Evolutionary conservation across 2,797 vertebrate species (phyloP), one percentile per base, ranked within the genome.

Genomic region (Nothura maculosa): DNA sequence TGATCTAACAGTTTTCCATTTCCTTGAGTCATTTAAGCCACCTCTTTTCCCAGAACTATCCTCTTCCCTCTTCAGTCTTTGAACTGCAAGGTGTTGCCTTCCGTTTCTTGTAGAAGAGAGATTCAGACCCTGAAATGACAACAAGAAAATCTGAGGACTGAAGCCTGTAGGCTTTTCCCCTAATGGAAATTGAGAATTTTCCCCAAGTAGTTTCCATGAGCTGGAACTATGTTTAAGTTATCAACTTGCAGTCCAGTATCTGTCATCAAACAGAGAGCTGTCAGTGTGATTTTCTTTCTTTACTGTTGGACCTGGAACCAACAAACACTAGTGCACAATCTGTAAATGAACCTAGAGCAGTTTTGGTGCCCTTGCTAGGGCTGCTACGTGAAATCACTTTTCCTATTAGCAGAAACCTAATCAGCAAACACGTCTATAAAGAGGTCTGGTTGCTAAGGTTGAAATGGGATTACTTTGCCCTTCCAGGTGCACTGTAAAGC

Each of bases 321-420:
- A 22, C 7, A 6, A 84, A 74, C 50, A 10, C 19, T 63, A n/a
- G 21, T 60, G 77, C 62, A 38, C 30, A 43, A 62, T 78, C 80
- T 48, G 43, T 81, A 32, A 24, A 81, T 85, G 50, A 76, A 66
- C 7, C 87, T 67, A 64, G 75, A 74, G 50, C 43, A 28, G 34
- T 84, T 96, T 64, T 54, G 27, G 32, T 91, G 73, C 34, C 40
- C n/a, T 90, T 93, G 61, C 68, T 90, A 61, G 40, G 92, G 82
- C 64, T 85, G 63, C 81, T 81, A 30, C 4, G 1, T 50, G 63
- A 74, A 85, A 80, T 85, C 61, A 17, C 58, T 70, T 63, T 76
- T 38, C 45, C 30, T 76, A 0, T 76, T 95, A 58, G 38, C 52
- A 61, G 76, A 24, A 47, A 47, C 47, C 57, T 69, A 32, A 50